phyloP scores from a whole-genome alignment of 2,888 invertebrate genomes.

The Bellardia pandia region DNA sequence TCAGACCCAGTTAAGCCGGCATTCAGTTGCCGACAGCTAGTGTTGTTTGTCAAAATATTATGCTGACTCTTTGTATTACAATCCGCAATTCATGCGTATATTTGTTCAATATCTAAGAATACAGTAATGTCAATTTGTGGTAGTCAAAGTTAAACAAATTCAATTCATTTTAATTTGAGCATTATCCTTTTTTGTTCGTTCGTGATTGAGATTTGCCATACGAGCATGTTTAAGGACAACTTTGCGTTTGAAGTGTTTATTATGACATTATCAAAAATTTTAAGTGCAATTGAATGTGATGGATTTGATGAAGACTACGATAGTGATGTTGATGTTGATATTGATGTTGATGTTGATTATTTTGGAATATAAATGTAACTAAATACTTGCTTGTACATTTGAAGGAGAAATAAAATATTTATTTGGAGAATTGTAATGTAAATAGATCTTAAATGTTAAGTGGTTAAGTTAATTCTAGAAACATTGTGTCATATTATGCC shows the following conservation, averaged over 20 bases:
- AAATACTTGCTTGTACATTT: background rate
- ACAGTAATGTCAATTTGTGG: background rate
- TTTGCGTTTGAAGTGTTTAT: background rate
- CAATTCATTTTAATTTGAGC: background rate
- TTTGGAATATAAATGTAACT: background rate
- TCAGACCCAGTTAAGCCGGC: background rate
- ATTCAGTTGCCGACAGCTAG: background rate
- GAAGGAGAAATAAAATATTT: background rate
- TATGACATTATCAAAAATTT: background rate
- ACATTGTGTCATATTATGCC: background rate
- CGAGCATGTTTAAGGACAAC: conserved; percentile 20
- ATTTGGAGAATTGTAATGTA: background rate
- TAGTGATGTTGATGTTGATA: no score
- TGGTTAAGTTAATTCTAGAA: background rate
- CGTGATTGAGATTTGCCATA: background rate
- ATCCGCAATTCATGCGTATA: background rate
- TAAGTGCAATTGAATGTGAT: conserved; percentile 16
- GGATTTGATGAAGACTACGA: background rate
- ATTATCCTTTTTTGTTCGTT: background rate
- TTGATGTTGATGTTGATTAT: background rate
- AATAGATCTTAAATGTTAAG: background rate
- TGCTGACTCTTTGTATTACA: background rate
- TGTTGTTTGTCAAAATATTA: background rate
- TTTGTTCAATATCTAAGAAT: background rate
- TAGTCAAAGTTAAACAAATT: background rate